Percentiles rank a stretch among this genome's conserved stretches.
These are phyloP conservation scores for Cichladusa arquata DNA, from an alignment of 2,113 vertebrate species.

Conservation along the genomic window DNA sequence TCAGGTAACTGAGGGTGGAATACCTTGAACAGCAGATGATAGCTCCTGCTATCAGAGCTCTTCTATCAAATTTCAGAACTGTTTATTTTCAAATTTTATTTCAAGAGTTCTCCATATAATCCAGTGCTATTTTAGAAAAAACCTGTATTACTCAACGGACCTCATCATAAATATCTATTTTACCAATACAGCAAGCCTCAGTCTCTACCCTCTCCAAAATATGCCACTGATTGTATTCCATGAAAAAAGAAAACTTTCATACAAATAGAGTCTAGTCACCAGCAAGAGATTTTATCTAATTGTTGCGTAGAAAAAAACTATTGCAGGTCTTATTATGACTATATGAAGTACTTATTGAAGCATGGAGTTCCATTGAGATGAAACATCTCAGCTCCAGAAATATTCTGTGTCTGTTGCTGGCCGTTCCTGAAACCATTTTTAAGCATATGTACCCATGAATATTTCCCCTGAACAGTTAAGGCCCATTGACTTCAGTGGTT, in stretches of 20 bases:
- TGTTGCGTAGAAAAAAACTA: neutral
- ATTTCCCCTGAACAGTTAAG: neutral
- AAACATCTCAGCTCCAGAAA: neutral
- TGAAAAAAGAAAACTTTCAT: neutral
- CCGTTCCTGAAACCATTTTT: neutral
- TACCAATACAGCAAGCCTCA: neutral
- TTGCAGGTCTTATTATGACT: neutral
- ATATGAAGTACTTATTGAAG: neutral
- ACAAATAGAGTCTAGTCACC: neutral
- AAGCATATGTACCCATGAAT: neutral
- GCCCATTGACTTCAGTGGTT: neutral
- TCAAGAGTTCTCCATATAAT: neutral
- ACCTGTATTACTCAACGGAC: neutral
- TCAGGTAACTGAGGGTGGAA: neutral
- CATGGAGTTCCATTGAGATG: neutral
- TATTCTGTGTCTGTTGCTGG: neutral
- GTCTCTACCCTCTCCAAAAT: neutral
- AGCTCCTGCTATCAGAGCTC: neutral
- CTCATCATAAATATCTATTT: neutral
- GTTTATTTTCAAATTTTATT: neutral
- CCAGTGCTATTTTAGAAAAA: neutral
- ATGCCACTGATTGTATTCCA: neutral
- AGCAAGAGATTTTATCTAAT: neutral
- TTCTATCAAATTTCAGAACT: neutral
- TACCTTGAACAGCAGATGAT: neutral